These are phyloP conservation scores for Amorpha juglandis DNA, from an alignment of 2,888 invertebrate genomes.

Conservation along the genomic window DNA sequence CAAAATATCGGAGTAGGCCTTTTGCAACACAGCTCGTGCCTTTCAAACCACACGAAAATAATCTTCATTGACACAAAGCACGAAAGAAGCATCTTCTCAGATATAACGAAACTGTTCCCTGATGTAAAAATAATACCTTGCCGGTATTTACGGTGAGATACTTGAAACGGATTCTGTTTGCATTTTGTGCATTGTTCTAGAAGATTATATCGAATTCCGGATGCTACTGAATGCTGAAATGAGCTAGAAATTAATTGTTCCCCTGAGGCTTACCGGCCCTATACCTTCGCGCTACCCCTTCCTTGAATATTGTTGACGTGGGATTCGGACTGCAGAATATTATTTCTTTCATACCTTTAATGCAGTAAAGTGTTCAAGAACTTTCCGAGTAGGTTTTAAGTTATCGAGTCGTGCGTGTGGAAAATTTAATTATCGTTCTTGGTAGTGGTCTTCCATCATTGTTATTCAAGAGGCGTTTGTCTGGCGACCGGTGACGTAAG, in stretches of 20 bases:
- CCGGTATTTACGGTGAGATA: conserved; percentile 27
- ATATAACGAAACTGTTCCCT: conserved; percentile 10
- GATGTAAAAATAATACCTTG: conserved; percentile 21
- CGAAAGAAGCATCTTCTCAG: conserved; percentile 21
- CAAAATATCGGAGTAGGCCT: conserved; percentile 58
- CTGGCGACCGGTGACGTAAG: conserved; percentile 75
- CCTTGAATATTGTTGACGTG: conserved; percentile 48
- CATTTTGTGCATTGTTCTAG: conserved; percentile 22
- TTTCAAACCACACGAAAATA: conserved; percentile 52
- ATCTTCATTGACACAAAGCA: conserved; percentile 36
- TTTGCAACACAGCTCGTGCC: conserved; percentile 58
- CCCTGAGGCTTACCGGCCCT: conserved; percentile 56
- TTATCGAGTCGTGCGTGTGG: conserved; percentile 64
- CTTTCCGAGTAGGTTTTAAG: conserved; percentile 57
- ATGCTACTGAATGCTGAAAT: conserved; percentile 54
- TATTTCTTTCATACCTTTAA: conserved; percentile 44
- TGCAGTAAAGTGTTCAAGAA: conserved; percentile 46
- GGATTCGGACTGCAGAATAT: conserved; percentile 41
- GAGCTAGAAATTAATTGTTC: conserved; percentile 64
- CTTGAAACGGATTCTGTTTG: conserved; percentile 23
- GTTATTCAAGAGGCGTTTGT: conserved; percentile 76
- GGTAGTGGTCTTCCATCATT: conserved; percentile 67
- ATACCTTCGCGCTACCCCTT: conserved; percentile 43
- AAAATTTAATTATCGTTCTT: conserved; percentile 78
- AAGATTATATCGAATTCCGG: conserved; percentile 33